Conservation (phyloP, 2,797 vertebrate genomes). For the Cossypha niveicapilla region DNA sequence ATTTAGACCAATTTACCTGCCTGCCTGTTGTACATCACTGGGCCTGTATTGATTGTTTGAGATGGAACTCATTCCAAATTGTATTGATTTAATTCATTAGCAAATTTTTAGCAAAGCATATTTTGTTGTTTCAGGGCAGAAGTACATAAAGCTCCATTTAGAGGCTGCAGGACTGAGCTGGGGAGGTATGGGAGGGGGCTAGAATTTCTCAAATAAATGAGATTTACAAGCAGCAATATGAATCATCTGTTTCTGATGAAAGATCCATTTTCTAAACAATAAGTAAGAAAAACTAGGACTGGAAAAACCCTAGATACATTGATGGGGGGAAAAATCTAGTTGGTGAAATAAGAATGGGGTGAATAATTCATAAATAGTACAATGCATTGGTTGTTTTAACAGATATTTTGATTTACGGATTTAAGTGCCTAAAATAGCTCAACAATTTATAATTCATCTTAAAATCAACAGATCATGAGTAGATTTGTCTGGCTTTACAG, state of each 20-base stretch:
- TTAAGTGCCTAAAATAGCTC: slow-evolving; percentile 69
- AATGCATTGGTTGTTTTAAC: slow-evolving; percentile 50
- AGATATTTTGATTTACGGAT: slow-evolving; percentile 68
- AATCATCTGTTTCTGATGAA: not conserved
- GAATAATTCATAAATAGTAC: slow-evolving; percentile 66
- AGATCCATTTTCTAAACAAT: not conserved
- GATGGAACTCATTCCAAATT: slow-evolving; percentile 36
- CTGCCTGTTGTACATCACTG: slow-evolving; percentile 68
- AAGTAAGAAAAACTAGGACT: not conserved
- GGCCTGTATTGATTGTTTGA: slow-evolving; percentile 60
- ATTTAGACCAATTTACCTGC: slow-evolving; percentile 73
- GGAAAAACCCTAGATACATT: not conserved
- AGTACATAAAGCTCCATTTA: slow-evolving; percentile 15
- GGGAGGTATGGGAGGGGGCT: not conserved
- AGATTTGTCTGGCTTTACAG: slow-evolving; percentile 74
- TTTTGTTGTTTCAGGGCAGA: slow-evolving; percentile 26
- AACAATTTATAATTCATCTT: slow-evolving; percentile 68
- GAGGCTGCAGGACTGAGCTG: not conserved
- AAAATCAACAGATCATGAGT: slow-evolving; percentile 74
- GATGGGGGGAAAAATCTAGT: not conserved
- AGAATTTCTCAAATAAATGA: not conserved
- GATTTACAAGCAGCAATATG: not conserved
- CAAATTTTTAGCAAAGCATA: slow-evolving; percentile 40
- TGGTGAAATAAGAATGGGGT: slow-evolving; percentile 34
- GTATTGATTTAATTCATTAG: slow-evolving; percentile 70